Conservation (phyloP, 2,888 invertebrate species). For the Nebria salina region DNA sequence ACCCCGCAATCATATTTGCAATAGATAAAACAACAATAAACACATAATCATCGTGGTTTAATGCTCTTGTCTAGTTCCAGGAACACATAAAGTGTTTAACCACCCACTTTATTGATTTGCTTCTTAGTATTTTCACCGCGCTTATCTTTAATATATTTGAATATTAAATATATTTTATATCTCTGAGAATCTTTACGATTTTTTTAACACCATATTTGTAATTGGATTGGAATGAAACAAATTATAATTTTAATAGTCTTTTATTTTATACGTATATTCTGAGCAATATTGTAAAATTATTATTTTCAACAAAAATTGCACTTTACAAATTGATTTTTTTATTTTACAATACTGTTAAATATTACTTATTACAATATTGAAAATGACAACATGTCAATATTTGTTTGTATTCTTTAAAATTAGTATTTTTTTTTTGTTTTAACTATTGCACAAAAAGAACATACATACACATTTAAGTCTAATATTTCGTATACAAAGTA, state of each 20-base stretch:
- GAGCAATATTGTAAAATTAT: not conserved
- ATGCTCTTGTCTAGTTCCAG: not conserved
- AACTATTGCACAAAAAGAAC: constrained; percentile 44
- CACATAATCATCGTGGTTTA: not conserved
- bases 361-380: constrained; percentile 32
- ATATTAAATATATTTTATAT: not conserved
- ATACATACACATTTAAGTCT: constrained; percentile 41
- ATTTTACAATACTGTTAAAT: constrained; percentile 28
- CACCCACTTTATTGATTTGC: not conserved
- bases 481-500: constrained; percentile 45
- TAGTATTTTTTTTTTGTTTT: constrained; percentile 16
- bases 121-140: not conserved
- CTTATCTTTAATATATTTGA: not conserved
- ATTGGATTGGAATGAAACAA: not conserved
- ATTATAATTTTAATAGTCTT: not conserved
- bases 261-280: not conserved
- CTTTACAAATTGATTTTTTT: not conserved
- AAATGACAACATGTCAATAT: not conserved
- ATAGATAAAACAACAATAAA: not conserved
- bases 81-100: not conserved
- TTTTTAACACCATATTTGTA: not conserved
- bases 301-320: not conserved
- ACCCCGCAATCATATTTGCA: not conserved
- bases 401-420: not conserved
- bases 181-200: not conserved